Conservation (phyloP, 2,797 vertebrate species). For the Gambelia wislizenii region DNA sequence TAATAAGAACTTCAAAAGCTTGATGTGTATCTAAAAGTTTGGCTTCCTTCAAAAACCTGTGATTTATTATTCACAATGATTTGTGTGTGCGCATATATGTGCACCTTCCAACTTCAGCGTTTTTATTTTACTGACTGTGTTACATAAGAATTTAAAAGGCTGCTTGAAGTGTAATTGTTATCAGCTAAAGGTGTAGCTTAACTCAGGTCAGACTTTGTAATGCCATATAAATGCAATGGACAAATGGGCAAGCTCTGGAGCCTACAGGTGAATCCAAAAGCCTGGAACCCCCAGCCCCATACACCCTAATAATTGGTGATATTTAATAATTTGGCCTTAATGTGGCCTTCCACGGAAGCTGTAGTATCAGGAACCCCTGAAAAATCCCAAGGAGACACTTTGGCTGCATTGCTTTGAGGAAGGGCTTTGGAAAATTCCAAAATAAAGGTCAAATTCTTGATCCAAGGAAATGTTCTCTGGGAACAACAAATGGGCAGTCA, state of each 20-base stretch:
- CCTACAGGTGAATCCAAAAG: no score
- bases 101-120: not conserved
- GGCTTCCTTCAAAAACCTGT: constrained; percentile 29
- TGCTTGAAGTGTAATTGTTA: constrained; percentile 19
- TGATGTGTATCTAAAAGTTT: constrained; percentile 12
- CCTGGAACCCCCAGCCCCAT: no score
- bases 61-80: constrained; percentile 32
- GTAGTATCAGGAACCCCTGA: no score
- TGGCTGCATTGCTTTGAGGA: no score
- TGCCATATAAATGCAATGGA: not conserved
- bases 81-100: constrained; percentile 1
- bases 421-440: no score
- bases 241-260: not conserved
- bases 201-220: not conserved
- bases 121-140: constrained; percentile 26
- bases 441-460: no score
- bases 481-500: no score
- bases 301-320: no score
- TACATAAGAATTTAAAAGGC: not conserved
- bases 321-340: no score
- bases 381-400: no score
- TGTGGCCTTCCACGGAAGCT: no score
- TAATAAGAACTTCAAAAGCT: constrained; percentile 26
- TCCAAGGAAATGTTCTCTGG: no score
- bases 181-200: constrained; percentile 5